phyloP scores from a whole-genome alignment of 2,888 invertebrate species.

The Taphrorychus bicolor region DNA sequence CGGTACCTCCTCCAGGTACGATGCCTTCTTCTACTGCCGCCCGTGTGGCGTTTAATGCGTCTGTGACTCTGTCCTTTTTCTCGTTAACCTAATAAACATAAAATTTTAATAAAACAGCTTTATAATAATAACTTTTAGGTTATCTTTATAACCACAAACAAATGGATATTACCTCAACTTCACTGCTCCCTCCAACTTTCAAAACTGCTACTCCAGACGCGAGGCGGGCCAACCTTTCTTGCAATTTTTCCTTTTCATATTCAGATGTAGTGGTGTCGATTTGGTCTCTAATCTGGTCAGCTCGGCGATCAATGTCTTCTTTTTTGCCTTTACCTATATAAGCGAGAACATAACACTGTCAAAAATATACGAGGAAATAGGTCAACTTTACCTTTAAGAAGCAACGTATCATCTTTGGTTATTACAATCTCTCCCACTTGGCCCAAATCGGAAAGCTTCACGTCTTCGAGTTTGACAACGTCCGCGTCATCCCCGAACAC shows the following conservation, averaged over 20 bases:
- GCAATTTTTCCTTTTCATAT: conserved; percentile 62
- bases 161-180: conserved; percentile 60
- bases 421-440: conserved; percentile 61
- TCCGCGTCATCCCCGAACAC: conserved; percentile 61
- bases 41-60: conserved; percentile 62
- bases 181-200: conserved; percentile 62
- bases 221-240: conserved; percentile 61
- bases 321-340: conserved; percentile 56
- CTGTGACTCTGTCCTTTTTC: conserved; percentile 62
- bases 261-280: conserved; percentile 61
- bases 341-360: not conserved
- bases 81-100: conserved; percentile 55
- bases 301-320: conserved; percentile 58
- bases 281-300: conserved; percentile 59
- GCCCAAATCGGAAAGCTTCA: conserved; percentile 59
- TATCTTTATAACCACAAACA: too few species aligned
- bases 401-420: conserved; percentile 62
- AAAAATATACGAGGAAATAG: conserved; percentile 1
- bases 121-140: too few species aligned
- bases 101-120: not conserved
- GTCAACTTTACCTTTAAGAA: conserved; percentile 55
- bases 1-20: conserved; percentile 62
- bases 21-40: conserved; percentile 64
- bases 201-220: conserved; percentile 62
- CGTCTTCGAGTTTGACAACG: conserved; percentile 60